Evolutionary conservation across 1,140 invertebrate species (phyloP).

Genomic region (Tyrophagus putrescentiae): DNA sequence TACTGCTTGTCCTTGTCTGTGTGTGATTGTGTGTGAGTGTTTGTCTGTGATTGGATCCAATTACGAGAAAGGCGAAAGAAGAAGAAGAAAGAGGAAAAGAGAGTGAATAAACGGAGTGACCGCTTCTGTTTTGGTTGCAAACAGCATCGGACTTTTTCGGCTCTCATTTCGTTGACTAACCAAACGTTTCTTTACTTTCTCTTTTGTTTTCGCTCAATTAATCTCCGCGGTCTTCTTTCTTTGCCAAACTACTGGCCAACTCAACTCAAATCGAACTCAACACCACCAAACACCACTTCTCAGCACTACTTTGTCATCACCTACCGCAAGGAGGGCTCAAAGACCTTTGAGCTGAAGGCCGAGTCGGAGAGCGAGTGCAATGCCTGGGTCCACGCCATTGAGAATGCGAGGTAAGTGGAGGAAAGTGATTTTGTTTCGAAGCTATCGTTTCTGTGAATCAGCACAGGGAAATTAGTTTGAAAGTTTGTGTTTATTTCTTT

Average conservation of each 20-base stretch:
- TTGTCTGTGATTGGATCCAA: too few relatives aligned
- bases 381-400: conserved; percentile 74
- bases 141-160: background rate
- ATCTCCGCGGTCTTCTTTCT: background rate
- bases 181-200: background rate
- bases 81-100: too few relatives aligned
- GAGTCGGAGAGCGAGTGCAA: conserved; percentile 68
- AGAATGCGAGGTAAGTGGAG: conserved; percentile 55
- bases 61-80: too few relatives aligned
- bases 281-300: too few relatives aligned
- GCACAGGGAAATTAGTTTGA: too few relatives aligned
- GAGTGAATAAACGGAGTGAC: too few relatives aligned
- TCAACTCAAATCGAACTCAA: too few relatives aligned
- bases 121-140: too few relatives aligned
- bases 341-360: conserved; percentile 71
- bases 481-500: too few relatives aligned
- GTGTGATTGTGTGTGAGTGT: too few relatives aligned
- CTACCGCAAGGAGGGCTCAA: conserved; percentile 65
- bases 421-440: background rate
- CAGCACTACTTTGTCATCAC: conserved; percentile 79
- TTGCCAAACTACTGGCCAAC: background rate
- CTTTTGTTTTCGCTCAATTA: conserved; percentile 6
- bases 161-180: background rate
- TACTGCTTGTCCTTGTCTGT: too few relatives aligned
- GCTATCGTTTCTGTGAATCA: background rate